Base-by-base conservation (phyloP, 2,797 vertebrate genomes). In the Syngnathus acus region DNA sequence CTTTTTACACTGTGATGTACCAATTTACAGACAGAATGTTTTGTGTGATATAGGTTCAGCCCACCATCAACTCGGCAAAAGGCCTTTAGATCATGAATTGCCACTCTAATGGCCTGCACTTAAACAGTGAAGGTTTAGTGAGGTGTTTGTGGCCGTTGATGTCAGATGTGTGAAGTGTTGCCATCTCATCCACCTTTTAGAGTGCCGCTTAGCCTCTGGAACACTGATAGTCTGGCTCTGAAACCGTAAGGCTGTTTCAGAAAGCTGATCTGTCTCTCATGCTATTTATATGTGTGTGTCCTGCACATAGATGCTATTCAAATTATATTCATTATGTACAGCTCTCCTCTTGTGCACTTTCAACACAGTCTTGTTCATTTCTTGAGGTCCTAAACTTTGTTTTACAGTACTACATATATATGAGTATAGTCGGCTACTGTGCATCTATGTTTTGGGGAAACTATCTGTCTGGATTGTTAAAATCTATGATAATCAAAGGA, bases 101-200 rank as follows among this genome's bases (percentile, higher is more conserved):
- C 78, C 78, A 76, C 64, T 77, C 54, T 19, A 50, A 14, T 58
- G 32, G 17, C 38, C 38, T 60, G 58, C 17, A 39, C 26, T 59
- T 59, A 9, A 59, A 19, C 17, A 75, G 70, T 65, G 66, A 75
- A 73, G 75, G 71, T 72, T 67, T 68, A 53, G 75, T 62, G 64
- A 68, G 39, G 61, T 74, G 66, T 78, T 74, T 77, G 78, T 82
- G 77, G 73, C 76, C 47, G 64, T 83, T 79, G 68, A 81, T 76
- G 86, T 88, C 85, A 87, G 87, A 88, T 86, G 86, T 83, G 85
- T 89, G 86, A 89, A 74, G 84, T 87, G 84, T 88, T 89, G 79
- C 83, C 79, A 78, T 84, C 80, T 76, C 72, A 73, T 86, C 77
- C 79, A 82, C 80, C 86, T 82, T 84, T 74, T 86, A 82, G 83